Percentiles rank a stretch among this genome's conserved stretches.
Evolutionary conservation across 2,797 vertebrate species (phyloP).

Genomic region (Arnoldichthys spilopterus): DNA sequence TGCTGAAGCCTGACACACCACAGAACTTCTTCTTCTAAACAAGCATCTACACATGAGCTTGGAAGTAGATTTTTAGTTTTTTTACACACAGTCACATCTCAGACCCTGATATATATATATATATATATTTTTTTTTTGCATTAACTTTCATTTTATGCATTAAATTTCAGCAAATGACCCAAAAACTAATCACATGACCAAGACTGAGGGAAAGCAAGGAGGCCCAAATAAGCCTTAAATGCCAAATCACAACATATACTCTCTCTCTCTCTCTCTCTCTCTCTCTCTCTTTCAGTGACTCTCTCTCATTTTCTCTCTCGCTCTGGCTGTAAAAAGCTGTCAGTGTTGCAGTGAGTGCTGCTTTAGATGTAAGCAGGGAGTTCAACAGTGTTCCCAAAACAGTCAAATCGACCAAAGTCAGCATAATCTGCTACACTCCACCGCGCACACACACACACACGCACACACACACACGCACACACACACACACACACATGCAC

Average conservation of each 20-base stretch:
- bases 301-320: background rate
- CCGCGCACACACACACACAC: background rate
- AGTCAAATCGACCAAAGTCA: slow-evolving; percentile 14
- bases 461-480: background rate
- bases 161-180: too few species aligned
- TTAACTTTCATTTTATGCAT: too few species aligned
- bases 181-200: too few species aligned
- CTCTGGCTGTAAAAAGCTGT: background rate
- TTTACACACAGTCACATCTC: background rate
- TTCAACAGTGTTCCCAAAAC: background rate
- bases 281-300: background rate
- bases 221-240: too few species aligned
- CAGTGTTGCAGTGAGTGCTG: background rate
- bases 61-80: background rate
- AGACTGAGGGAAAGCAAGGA: too few species aligned
- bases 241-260: too few species aligned
- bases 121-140: too few species aligned
- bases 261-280: too few species aligned
- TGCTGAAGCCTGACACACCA: background rate
- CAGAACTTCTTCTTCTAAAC: background rate
- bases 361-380: background rate
- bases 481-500: background rate
- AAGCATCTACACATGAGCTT: background rate
- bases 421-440: slow-evolving; percentile 13
- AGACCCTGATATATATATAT: too few species aligned